phyloP scores from a whole-genome alignment of 2,113 vertebrate species.

The Passer montanus region DNA sequence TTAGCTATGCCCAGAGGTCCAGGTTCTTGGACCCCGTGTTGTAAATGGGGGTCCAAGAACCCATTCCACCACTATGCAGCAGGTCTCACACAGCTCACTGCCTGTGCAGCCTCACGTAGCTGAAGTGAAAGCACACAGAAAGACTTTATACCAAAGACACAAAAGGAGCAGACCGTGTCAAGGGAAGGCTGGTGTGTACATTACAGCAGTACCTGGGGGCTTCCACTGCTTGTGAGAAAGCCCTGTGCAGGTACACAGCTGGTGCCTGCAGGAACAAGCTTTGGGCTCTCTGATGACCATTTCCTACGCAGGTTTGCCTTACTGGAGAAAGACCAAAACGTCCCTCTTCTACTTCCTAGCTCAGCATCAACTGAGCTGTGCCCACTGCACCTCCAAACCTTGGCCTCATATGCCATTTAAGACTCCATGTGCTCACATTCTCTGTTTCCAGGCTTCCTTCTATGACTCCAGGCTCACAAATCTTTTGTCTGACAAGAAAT shows the following conservation, averaged over 20 bases:
- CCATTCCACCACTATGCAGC: neutral
- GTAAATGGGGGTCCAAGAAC: neutral
- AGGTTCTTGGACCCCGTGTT: neutral
- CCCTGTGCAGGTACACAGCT: neutral
- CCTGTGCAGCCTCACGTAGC: neutral
- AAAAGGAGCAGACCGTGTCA: fast-evolving
- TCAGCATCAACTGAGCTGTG: neutral
- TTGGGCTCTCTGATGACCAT: neutral
- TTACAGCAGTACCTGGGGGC: neutral
- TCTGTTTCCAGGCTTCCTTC: neutral
- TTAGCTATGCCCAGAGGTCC: neutral
- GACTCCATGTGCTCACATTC: neutral
- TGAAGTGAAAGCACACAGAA: neutral
- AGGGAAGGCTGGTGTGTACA: neutral
- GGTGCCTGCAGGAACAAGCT: neutral
- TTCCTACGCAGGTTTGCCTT: neutral
- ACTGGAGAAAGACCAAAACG: neutral
- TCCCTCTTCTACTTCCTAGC: neutral
- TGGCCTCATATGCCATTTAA: neutral
- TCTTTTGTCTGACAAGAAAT: neutral
- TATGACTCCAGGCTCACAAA: neutral
- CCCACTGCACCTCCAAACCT: neutral
- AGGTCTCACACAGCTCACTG: neutral
- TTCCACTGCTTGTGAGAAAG: neutral
- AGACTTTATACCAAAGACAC: neutral